Base-by-base conservation (phyloP, 1,140 invertebrate genomes). In the Leptestheria dahalacensis region DNA sequence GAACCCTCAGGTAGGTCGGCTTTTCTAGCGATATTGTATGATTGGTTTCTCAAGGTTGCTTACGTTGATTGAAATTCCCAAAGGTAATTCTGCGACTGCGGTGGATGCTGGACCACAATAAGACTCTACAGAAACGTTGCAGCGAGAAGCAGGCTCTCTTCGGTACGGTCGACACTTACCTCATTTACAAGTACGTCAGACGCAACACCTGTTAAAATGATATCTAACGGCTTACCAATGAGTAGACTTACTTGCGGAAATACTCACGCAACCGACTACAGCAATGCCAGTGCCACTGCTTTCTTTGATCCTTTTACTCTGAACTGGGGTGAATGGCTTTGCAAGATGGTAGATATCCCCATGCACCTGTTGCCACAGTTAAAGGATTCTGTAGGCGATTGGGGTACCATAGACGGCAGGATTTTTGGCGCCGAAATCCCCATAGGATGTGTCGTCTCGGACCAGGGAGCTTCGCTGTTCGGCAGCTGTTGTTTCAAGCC, bases 161-260 rank as follows among this genome's bases (percentile, higher is more conserved):
- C 69, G 94, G 92, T n/a, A 88, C 90, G 25, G 74, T 97, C 15
- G 94, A 97, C 67, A 91, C 89, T 1, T 98, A 90, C 88, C 75
- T 97, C 29, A 68, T 97, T 26, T 86, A 92, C 71, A 87, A 84
- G 75, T 71, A 89, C 23, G 48, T 49, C n/a, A n/a, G n/a, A n/a
- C n/a, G n/a, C n/a, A n/a, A n/a, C n/a, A 62, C 50, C 21, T 46
- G 24, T 63, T 11, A 21, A 11, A 24, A 57, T 51, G 9, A 50
- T 61, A 23, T 58, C n/a, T 26, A 24, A 48, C 48, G 18, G 29
- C 41, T 49, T 52, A 33, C 18, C 46, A 61, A 57, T 48, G 21
- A 48, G n/a, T 26, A 54, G 26, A 48, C 26, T 77, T 46, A 70
- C 73, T 67, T 78, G 76, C 56, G 77, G 78, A 1, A 72, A 74